These are phyloP conservation scores for Penaeus japonicus DNA, from an alignment of 1,140 invertebrate species.

Conservation along the genomic window DNA sequence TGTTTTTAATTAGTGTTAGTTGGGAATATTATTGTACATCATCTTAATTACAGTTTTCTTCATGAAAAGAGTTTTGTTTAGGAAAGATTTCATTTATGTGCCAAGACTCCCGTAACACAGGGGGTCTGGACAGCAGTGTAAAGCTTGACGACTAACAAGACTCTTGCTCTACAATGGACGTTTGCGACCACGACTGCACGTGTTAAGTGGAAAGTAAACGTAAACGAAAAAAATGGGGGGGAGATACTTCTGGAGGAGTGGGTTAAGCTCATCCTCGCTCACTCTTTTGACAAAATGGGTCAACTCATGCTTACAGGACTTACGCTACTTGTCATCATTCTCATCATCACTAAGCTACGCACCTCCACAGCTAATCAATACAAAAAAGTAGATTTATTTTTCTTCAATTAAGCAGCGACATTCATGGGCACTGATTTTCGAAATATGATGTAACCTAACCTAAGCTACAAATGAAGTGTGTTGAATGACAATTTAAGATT, in stretches of 20 bases:
- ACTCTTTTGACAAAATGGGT: too few relatives aligned
- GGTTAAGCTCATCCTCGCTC: not conserved
- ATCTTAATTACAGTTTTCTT: constrained; percentile 36
- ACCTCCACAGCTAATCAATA: constrained; percentile 13
- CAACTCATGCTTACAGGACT: not conserved
- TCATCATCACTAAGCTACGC: constrained; percentile 5
- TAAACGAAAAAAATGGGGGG: not conserved
- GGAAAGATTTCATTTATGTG: constrained; percentile 35
- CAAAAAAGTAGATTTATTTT: constrained; percentile 22
- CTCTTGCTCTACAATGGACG: constrained; percentile 53
- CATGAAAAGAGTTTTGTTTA: constrained; percentile 26
- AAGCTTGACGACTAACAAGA: constrained; percentile 50
- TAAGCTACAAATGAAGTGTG: not conserved
- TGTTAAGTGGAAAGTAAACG: constrained; percentile 34
- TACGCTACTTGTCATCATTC: not conserved
- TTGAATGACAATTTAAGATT: not conserved
- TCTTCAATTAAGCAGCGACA: not conserved
- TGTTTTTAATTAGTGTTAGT: constrained; percentile 40
- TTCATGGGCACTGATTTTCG: constrained; percentile 24
- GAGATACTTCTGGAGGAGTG: constrained; percentile 12
- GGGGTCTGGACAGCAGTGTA: constrained; percentile 29
- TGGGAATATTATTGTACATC: constrained; percentile 44
- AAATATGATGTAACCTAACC: constrained; percentile 2
- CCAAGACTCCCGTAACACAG: constrained; percentile 22
- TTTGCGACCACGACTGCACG: constrained; percentile 54